phyloP scores from a whole-genome alignment of 2,888 invertebrate species.

The Xylophagus ater region DNA sequence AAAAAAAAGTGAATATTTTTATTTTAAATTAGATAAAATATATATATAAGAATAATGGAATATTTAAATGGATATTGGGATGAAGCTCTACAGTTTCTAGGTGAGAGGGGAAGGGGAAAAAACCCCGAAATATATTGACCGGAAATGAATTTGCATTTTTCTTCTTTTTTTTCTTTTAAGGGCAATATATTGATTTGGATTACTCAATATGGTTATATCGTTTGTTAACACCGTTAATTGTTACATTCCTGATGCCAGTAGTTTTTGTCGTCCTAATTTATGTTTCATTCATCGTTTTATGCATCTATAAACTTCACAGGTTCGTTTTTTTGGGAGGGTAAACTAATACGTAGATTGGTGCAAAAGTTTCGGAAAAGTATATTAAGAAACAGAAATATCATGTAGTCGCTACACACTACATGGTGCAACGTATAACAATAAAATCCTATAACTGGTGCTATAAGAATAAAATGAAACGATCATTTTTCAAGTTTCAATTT shows the following conservation, averaged over 20 bases:
- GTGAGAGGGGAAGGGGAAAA: no score
- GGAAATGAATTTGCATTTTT: no score
- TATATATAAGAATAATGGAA: constrained; percentile 6
- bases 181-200: constrained; percentile 70
- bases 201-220: constrained; percentile 76
- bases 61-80: constrained; percentile 3
- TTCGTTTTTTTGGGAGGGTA: no score
- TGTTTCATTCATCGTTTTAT: constrained; percentile 68
- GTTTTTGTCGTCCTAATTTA: constrained; percentile 74
- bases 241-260: constrained; percentile 75
- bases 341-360: constrained; percentile 18
- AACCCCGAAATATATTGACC: no score
- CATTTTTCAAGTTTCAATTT: no score
- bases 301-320: constrained; percentile 80
- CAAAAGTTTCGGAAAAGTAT: neutral
- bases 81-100: neutral
- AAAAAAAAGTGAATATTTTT: no score
- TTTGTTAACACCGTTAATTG: constrained; percentile 68
- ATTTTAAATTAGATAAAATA: no score
- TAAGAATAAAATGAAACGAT: no score
- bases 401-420: no score
- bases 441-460: no score
- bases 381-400: neutral
- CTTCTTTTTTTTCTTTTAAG: constrained; percentile 41
- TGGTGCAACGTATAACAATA: no score